Percentiles rank a stretch among this genome's conserved stretches.
These are phyloP conservation scores for Amphipyra berbera DNA, from an alignment of 2,888 invertebrate genomes.

Conservation along the genomic window DNA sequence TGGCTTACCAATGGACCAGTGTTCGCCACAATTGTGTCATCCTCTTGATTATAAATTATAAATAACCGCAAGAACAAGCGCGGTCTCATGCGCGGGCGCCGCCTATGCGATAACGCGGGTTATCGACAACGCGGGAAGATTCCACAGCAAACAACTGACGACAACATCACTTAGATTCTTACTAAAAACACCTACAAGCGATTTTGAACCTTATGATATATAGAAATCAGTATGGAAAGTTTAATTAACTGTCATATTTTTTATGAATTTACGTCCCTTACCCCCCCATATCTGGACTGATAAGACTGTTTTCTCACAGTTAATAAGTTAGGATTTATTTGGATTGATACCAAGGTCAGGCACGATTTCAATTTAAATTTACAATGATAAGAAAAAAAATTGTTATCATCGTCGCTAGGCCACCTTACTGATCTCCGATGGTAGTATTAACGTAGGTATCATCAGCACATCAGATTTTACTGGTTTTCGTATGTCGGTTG, in stretches of 20 bases:
- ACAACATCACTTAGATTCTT: constrained; percentile 42
- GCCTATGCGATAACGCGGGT: constrained; percentile 74
- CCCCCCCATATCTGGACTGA: constrained; percentile 18
- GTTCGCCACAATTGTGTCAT: constrained; percentile 62
- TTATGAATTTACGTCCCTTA: constrained; percentile 9
- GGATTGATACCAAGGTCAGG: constrained; percentile 52
- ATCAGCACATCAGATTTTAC: constrained; percentile 50
- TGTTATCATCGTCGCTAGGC: constrained; percentile 63
- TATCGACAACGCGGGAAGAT: constrained; percentile 85
- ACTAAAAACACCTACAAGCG: constrained; percentile 27
- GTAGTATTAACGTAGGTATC: constrained; percentile 39
- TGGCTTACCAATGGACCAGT: constrained; percentile 48
- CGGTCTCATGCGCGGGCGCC: constrained; percentile 79
- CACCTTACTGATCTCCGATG: constrained; percentile 68
- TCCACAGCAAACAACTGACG: constrained; percentile 85
- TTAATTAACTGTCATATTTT: constrained; percentile 15
- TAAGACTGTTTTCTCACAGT: constrained; percentile 24
- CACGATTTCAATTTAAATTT: constrained; percentile 35
- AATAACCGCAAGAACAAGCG: constrained; percentile 67
- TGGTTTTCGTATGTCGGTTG: constrained; percentile 40
- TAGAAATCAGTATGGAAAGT: constrained; percentile 37
- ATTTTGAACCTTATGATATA: constrained; percentile 38
- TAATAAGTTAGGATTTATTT: constrained; percentile 39
- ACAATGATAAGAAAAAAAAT: constrained; percentile 28
- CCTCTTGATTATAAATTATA: constrained; percentile 62